Evolutionary conservation across 2,797 vertebrate genomes (phyloP), one percentile per base, ranked within the genome.

Genomic region (Hemibagrus guttatus): DNA sequence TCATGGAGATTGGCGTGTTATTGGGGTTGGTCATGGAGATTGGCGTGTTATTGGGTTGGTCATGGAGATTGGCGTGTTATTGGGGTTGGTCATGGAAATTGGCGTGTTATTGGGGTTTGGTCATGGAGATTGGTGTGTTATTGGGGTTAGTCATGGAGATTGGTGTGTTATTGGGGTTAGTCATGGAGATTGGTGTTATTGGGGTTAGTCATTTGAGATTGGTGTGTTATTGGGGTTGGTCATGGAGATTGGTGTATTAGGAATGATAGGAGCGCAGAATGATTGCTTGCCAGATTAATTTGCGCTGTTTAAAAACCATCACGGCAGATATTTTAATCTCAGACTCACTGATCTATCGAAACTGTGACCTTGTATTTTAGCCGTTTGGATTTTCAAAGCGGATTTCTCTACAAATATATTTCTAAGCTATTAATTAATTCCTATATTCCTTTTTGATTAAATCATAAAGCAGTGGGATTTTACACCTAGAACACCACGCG

Each of bases 381-480:
- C 19, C 0, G 9, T 12, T 46, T 46, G 5, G 0, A 72, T 72
- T 23, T 26, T 3, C 69, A 72, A 72, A 46, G 69, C 39, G 26
- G 0, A 46, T 12, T 23, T 46, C 19, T 42, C 21, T 49, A 49
- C 35, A 58, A 19, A 26, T 13, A n/a, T 23, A 49, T n/a, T 86
- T 61, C 63, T n/a, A 28, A 54, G 14, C 61, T 81, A 28, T 49
- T 19, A 52, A 82, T 82, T 9, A 72, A 61, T 81, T 61, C 8
- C 12, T 42, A 39, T 54, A 31, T 76, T 76, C 49, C 76, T 42
- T 63, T 72, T 59, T 82, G 46, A 87, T 23, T 28, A 79, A 82
- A 76, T 75, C 63, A 84, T 63, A 17, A 16, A 39, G 61, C 69
- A 52, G 63, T 52, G 75, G 80, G 82, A 76, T 87, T 66, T 76